A percentile compares a stretch with the other conserved stretches of the same genome.
phyloP scores from a whole-genome alignment of 2,888 invertebrate species.

The Drosophila suboccidentalis region DNA sequence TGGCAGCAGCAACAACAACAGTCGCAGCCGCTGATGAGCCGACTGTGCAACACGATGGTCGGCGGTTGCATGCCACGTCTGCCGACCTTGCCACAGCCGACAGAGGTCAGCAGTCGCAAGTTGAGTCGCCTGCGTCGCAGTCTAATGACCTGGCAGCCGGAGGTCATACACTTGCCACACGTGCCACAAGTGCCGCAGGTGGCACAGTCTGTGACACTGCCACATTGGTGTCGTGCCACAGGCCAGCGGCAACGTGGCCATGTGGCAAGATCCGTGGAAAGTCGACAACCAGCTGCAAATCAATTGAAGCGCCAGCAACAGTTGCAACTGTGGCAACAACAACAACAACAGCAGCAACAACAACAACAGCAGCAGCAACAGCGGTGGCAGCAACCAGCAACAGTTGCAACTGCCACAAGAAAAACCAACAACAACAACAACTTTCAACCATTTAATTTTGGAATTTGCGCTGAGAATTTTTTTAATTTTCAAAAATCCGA shows the following conservation, averaged over 20 bases:
- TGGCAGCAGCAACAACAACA: slow-evolving; percentile 11
- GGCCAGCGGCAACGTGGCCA: neutral
- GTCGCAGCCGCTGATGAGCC: neutral
- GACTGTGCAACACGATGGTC: slow-evolving; percentile 37
- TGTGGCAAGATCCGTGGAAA: neutral
- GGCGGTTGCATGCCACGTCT: slow-evolving; percentile 45
- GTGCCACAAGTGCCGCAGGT: neutral
- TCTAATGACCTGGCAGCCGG: slow-evolving; percentile 30
- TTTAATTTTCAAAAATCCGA: slow-evolving; percentile 10
- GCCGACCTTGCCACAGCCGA: slow-evolving; percentile 25
- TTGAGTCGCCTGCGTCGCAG: slow-evolving; percentile 43
- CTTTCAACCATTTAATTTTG: slow-evolving; percentile 57
- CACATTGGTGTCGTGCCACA: slow-evolving; percentile 13
- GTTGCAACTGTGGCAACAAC: neutral
- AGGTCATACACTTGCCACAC: neutral
- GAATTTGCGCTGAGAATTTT: slow-evolving; percentile 40
- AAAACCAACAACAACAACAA: too few relatives aligned
- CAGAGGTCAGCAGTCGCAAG: slow-evolving; percentile 35
- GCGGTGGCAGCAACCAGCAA: slow-evolving; percentile 14
- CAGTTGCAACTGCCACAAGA: neutral
- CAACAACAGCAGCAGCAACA: neutral
- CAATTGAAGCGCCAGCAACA: slow-evolving; percentile 8
- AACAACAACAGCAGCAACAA: neutral
- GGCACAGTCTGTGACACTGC: neutral
- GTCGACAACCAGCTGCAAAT: slow-evolving; percentile 5